Conservation (phyloP, 2,113 vertebrate species). For the Phoxinus phoxinus region DNA sequence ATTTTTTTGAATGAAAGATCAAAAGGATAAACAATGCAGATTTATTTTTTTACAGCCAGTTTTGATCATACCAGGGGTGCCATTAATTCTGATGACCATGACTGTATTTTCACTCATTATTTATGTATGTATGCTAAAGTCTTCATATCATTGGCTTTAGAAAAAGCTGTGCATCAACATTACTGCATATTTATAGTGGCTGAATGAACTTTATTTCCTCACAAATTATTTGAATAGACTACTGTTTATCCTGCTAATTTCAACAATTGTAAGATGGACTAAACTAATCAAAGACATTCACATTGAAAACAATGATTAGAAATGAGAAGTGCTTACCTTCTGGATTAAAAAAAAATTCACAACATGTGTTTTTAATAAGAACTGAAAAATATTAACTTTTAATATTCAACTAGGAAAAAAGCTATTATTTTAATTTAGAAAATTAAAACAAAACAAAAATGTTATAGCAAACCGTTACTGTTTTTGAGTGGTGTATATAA, state of each 20-base stretch:
- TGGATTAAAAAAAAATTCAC: not conserved
- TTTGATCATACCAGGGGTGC: too few relatives aligned
- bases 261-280: not conserved
- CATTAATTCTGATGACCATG: too few relatives aligned
- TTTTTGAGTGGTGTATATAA: not conserved
- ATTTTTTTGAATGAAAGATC: too few relatives aligned
- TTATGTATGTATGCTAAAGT: not conserved
- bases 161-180: not conserved
- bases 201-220: not conserved
- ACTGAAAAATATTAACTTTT: too few relatives aligned
- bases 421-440: too few relatives aligned
- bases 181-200: not conserved
- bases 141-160: not conserved
- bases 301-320: not conserved
- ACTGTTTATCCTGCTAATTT: not conserved
- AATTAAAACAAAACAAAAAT: not conserved
- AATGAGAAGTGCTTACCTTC: not conserved
- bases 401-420: too few relatives aligned
- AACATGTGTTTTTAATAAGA: not conserved
- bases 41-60: too few relatives aligned
- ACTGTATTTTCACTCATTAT: not conserved
- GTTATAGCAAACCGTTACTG: not conserved
- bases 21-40: too few relatives aligned
- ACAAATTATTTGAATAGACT: not conserved
- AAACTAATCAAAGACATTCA: not conserved